Evolutionary conservation across 2,888 invertebrate species (phyloP).

Genomic region (Tribolium freemani): DNA sequence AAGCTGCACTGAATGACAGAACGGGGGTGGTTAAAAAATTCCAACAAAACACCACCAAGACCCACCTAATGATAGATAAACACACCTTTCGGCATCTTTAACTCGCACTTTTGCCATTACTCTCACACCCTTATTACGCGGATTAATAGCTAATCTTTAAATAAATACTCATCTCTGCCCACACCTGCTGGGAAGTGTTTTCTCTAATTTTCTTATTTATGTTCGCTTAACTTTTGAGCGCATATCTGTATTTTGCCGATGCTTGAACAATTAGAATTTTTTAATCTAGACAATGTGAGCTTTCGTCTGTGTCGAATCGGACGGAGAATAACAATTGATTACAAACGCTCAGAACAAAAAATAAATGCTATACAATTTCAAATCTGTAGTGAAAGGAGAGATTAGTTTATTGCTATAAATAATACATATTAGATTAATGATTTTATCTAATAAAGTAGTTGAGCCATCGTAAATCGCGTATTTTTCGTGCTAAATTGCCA

Average conservation of each 20-base stretch:
- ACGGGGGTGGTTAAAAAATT: constrained; percentile 33
- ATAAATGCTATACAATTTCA: not conserved
- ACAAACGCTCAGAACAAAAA: not conserved
- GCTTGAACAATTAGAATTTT: not conserved
- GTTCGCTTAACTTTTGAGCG: too few relatives aligned
- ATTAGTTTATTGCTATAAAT: constrained; percentile 6
- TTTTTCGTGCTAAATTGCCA: constrained; percentile 12
- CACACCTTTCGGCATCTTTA: not conserved
- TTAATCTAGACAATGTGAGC: not conserved
- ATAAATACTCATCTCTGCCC: not conserved
- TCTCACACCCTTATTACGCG: not conserved
- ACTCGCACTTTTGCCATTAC: not conserved
- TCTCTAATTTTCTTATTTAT: too few relatives aligned
- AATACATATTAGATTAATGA: constrained; percentile 17
- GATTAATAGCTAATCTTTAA: not conserved
- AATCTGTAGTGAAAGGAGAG: constrained; percentile 6
- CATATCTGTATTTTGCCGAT: not conserved
- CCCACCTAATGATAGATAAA: constrained; percentile 18
- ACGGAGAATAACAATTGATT: not conserved
- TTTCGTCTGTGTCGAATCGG: not conserved
- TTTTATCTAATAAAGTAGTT: constrained; percentile 17
- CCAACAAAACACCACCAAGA: constrained; percentile 4
- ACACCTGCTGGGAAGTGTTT: not conserved
- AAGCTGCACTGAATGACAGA: constrained; percentile 33
- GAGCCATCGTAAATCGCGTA: constrained; percentile 12